Percentiles rank a stretch among this genome's conserved stretches.
These are phyloP conservation scores for Incurvaria masculella DNA, from an alignment of 2,888 invertebrate species.

Conservation along the genomic window DNA sequence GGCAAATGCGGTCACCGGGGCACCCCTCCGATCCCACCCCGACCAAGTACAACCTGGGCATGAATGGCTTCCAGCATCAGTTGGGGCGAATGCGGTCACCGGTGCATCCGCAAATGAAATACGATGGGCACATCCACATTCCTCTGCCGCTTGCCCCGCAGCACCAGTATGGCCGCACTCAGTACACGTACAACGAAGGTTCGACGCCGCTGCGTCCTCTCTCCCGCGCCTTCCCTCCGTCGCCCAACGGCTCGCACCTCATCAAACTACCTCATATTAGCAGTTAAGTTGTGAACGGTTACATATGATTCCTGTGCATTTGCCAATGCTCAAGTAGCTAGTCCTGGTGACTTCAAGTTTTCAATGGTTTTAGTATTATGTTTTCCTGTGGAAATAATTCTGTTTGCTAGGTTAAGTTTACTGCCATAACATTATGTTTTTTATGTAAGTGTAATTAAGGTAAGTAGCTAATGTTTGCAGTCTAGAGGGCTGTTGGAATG, in stretches of 20 bases:
- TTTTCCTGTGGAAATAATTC: neutral
- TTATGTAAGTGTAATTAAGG: neutral
- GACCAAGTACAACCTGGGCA: slow-evolving; percentile 9
- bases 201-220: slow-evolving; percentile 18
- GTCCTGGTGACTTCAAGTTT: neutral
- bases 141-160: slow-evolving; percentile 36
- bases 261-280: slow-evolving; percentile 37
- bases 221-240: neutral
- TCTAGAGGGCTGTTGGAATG: neutral
- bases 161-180: slow-evolving; percentile 19
- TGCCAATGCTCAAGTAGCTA: neutral
- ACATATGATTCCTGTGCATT: neutral
- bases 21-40: slow-evolving; percentile 45
- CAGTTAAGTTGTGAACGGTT: neutral
- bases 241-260: slow-evolving; percentile 33
- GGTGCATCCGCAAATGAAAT: slow-evolving; percentile 46
- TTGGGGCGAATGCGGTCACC: slow-evolving; percentile 34
- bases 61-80: slow-evolving; percentile 17
- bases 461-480: neutral
- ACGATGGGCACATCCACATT: slow-evolving; percentile 42
- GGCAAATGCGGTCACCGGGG: slow-evolving; percentile 22
- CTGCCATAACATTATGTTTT: neutral
- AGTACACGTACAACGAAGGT: slow-evolving; percentile 27
- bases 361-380: neutral
- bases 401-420: neutral